Conservation (phyloP, 35 echinoderm and acorn worm species). For the Hemicentrotus pulcherrimus region DNA sequence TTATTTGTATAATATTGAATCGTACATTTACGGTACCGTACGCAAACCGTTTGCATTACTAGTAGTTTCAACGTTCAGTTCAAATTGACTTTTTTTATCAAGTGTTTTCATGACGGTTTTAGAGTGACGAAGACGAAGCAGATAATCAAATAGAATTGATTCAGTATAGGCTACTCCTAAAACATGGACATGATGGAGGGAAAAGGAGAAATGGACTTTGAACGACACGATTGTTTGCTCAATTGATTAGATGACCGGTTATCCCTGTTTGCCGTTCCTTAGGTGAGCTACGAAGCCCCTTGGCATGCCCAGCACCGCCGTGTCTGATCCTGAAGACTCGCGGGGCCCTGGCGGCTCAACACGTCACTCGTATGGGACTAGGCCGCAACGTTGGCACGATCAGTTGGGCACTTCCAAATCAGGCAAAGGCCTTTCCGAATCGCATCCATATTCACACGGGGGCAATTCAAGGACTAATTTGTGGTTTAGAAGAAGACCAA, state of each 20-base stretch:
- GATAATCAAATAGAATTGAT: neutral
- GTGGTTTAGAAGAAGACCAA: constrained; percentile 20
- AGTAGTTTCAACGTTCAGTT: too few species aligned
- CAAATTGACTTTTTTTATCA: too few species aligned
- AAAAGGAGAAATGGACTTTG: neutral
- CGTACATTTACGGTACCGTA: too few species aligned
- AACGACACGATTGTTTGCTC: neutral
- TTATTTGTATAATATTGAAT: too few species aligned
- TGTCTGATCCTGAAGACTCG: neutral
- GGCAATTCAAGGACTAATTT: neutral
- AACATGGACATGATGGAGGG: neutral
- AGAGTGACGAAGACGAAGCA: too few species aligned
- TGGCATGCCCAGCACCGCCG: neutral
- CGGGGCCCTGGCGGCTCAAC: neutral
- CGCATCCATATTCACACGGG: neutral
- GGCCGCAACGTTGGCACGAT: neutral
- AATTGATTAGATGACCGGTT: neutral
- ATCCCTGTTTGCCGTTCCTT: constrained; percentile 5
- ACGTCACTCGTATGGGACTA: neutral
- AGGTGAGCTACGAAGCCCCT: neutral
- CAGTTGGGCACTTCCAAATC: neutral
- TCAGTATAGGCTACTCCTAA: neutral
- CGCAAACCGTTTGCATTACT: too few species aligned
- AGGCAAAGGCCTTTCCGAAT: neutral
- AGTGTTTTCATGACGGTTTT: too few species aligned